Base-by-base conservation (phyloP, 1,140 invertebrate species). In the Leguminivora glycinivorella region DNA sequence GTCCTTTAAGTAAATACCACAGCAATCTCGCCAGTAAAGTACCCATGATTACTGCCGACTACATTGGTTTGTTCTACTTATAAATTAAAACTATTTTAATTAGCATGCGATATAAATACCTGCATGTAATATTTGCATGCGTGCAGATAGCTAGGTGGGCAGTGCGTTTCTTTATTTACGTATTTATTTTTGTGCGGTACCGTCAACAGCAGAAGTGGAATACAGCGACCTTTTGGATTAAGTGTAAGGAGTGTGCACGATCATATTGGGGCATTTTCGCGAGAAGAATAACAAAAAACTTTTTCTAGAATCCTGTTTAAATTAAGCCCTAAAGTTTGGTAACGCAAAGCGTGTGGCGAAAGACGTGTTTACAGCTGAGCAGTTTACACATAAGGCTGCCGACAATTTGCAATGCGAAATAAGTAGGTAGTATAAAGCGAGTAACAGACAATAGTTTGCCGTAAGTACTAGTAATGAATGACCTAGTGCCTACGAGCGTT, bases 261-360 rank as follows among this genome's bases (percentile, higher is more conserved):
- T n/a, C n/a, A n/a, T n/a, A n/a, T n/a, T n/a, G n/a, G n/a, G n/a
- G n/a, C n/a, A n/a, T n/a, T n/a, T n/a, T n/a, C n/a, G n/a, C n/a
- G n/a, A n/a, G n/a, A n/a, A n/a, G n/a, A n/a, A n/a, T n/a, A n/a
- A n/a, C n/a, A n/a, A n/a, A n/a, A n/a, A n/a, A n/a, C n/a, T n/a
- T n/a, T n/a, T n/a, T n/a, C n/a, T n/a, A n/a, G n/a, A n/a, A n/a
- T n/a, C n/a, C 58, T 63, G 58, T 63, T 63, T 63, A 63, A 63
- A 34, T 63, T 26, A 63, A 63, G 26, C 58, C 58, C 29, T 34
- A 29, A 63, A 63, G 58, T 63, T 63, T 52, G 47, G 56, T 60
- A 60, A 60, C 24, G 10, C 25, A 60, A 63, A 63, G 25, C 58
- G 58, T 63, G 9, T 29, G 24, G 24, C 56, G 58, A 63, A 63